phyloP scores from a whole-genome alignment of 2,888 invertebrate species.

The Matsumyia berberina region DNA sequence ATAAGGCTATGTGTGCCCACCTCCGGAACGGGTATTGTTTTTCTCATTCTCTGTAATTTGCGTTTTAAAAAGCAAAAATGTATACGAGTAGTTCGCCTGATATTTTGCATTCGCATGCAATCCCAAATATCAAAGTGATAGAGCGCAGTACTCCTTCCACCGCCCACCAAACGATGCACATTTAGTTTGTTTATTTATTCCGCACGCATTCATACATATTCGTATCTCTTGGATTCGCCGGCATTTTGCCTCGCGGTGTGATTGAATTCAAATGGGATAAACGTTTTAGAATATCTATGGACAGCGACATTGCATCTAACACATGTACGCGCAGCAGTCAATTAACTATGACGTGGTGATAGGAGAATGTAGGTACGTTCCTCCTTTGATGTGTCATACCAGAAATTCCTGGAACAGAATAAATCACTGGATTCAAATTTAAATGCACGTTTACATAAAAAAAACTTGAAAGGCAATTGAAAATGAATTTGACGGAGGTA shows the following conservation, averaged over 20 bases:
- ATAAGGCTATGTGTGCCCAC: slow-evolving; percentile 22
- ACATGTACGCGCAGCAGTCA: slow-evolving; percentile 29
- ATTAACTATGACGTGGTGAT: slow-evolving; percentile 58
- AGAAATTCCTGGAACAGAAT: slow-evolving; percentile 32
- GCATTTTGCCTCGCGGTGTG: background rate
- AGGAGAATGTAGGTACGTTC: slow-evolving; percentile 14
- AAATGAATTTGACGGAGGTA: slow-evolving; percentile 16
- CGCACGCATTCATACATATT: slow-evolving; percentile 23
- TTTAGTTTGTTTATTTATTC: slow-evolving; percentile 47
- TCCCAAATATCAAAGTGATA: slow-evolving; percentile 20
- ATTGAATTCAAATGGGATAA: slow-evolving; percentile 22
- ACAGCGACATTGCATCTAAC: slow-evolving; percentile 11
- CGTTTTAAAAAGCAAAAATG: background rate
- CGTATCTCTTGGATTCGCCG: slow-evolving; percentile 30
- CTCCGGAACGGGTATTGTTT: slow-evolving; percentile 23
- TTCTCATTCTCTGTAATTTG: slow-evolving; percentile 1
- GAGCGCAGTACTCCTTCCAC: background rate
- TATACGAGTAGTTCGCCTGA: slow-evolving; percentile 9
- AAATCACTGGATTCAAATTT: slow-evolving; percentile 21
- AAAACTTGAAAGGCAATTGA: too few relatives aligned
- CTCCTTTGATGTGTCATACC: slow-evolving; percentile 46
- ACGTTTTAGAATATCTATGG: slow-evolving; percentile 29
- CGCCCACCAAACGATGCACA: slow-evolving; percentile 26
- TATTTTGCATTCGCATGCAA: slow-evolving; percentile 15
- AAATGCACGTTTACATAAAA: slow-evolving; percentile 18